phyloP scores from a whole-genome alignment of 2,113 vertebrate genomes.

The Telmatochromis sp. region DNA sequence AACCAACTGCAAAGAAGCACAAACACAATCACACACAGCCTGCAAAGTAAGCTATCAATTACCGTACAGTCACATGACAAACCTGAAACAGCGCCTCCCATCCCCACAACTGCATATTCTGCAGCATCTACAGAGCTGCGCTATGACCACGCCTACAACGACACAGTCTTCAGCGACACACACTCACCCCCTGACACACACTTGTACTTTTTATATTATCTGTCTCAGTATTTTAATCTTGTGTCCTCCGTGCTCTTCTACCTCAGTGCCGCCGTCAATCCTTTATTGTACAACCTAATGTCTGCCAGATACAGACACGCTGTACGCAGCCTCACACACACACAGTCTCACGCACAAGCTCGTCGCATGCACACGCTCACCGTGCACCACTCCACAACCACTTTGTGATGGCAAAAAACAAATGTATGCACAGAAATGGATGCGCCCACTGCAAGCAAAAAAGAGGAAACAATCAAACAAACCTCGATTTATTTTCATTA shows the following conservation, averaged over 20 bases:
- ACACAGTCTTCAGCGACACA: not conserved
- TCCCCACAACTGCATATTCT: not conserved
- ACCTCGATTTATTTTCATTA: not conserved
- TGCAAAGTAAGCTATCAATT: not conserved
- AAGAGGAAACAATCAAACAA: not conserved
- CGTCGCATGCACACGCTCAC: not conserved
- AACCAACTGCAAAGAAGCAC: not conserved
- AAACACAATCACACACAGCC: not conserved
- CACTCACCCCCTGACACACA: not conserved
- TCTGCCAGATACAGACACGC: conserved; percentile 68
- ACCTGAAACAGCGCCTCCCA: no score
- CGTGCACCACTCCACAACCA: conserved; percentile 35
- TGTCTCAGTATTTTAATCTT: conserved; percentile 75
- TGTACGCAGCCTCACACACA: conserved; percentile 53
- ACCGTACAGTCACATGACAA: not conserved
- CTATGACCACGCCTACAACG: not conserved
- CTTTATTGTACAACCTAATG: conserved; percentile 77
- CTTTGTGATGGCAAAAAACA: conserved; percentile 16
- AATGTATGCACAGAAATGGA: not conserved
- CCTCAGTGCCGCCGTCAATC: conserved; percentile 75
- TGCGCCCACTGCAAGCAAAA: not conserved
- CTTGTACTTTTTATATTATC: conserved; percentile 54
- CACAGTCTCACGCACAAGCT: not conserved
- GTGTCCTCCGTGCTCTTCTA: conserved; percentile 73
- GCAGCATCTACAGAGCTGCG: not conserved